Evolutionary conservation across 2,888 invertebrate genomes (phyloP), one percentile per base, ranked within the genome.

Genomic region (Sinodicranocentrus sp.): DNA sequence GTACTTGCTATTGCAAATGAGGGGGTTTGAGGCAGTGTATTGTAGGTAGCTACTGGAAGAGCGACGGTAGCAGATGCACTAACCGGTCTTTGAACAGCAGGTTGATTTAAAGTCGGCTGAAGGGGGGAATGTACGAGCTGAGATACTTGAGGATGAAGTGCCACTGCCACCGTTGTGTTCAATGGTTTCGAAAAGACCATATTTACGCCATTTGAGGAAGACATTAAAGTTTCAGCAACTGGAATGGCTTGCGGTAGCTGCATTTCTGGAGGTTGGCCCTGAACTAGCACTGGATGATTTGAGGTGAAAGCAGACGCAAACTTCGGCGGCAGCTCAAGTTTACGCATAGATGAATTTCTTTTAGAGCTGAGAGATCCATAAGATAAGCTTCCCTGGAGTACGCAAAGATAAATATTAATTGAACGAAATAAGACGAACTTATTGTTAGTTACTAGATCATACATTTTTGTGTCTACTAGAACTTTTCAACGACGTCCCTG

Each of bases 141-240:
- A 19, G 88, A 85, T 33, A 89, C 77, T 48, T 82, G 87, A 19
- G 88, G 88, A 71, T 87, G 87, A 78, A 89, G 84, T 75, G 88
- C 57, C 75, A 88, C 84, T 65, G 88, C 67, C 63, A 88, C 86
- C 71, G 87, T 79, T 48, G 88, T 87, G 52, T 26, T 79, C 57
- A 82, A 44, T 3, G 84, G 82, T 70, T 87, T 85, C n/a, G 84
- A 76, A 70, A 83, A 85, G 44, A 85, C 82, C 17, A 82, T 75
- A 19, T 89, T 25, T 86, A 88, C 8, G 82, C 87, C 21, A 87
- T 85, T 68, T 0, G 88, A 85, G 78, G 79, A 77, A 71, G 85
- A 72, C 61, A 76, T 57, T 15, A 68, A 17, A 52, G 1, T 82
- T 17, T 82, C 82, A 23, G 68, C n/a, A 19, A 61, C 28, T 2